Evolutionary conservation across 2,888 invertebrate species (phyloP).

Genomic region (Dryobota labecula): DNA sequence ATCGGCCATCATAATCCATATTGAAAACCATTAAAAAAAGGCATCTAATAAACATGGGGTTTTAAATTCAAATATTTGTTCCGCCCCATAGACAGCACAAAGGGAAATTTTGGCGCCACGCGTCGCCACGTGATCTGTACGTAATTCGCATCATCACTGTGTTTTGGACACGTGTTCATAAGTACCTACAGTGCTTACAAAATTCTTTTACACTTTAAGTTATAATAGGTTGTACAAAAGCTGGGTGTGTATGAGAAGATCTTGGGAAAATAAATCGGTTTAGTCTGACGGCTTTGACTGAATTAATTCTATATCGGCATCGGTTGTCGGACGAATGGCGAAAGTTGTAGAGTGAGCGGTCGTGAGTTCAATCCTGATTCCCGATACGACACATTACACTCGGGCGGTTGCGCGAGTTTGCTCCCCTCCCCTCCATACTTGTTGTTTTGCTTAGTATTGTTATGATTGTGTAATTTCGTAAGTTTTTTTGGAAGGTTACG

Average conservation of each 20-base stretch:
- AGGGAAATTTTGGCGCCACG: constrained; percentile 79
- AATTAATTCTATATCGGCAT: neutral
- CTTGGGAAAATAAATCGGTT: constrained; percentile 36
- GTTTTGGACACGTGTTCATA: constrained; percentile 73
- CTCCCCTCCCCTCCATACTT: neutral
- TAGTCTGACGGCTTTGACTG: neutral
- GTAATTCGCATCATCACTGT: constrained; percentile 68
- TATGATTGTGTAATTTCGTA: neutral
- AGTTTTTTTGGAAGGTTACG: constrained; percentile 1
- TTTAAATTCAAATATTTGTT: constrained; percentile 85
- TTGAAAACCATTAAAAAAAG: constrained; percentile 53
- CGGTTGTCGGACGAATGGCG: neutral
- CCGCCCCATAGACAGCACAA: constrained; percentile 75
- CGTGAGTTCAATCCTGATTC: neutral
- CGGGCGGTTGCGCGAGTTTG: neutral
- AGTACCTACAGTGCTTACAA: constrained; percentile 59
- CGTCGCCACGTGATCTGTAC: constrained; percentile 79
- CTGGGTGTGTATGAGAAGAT: constrained; percentile 5
- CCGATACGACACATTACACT: neutral
- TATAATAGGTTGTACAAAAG: constrained; percentile 25
- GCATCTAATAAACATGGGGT: constrained; percentile 77
- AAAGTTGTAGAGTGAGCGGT: neutral
- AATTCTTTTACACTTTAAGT: constrained; percentile 53
- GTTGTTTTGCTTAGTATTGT: neutral
- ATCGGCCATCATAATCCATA: neutral